These are phyloP conservation scores for Sandelia bainsii DNA, from an alignment of 2,797 vertebrate genomes.

Conservation along the genomic window DNA sequence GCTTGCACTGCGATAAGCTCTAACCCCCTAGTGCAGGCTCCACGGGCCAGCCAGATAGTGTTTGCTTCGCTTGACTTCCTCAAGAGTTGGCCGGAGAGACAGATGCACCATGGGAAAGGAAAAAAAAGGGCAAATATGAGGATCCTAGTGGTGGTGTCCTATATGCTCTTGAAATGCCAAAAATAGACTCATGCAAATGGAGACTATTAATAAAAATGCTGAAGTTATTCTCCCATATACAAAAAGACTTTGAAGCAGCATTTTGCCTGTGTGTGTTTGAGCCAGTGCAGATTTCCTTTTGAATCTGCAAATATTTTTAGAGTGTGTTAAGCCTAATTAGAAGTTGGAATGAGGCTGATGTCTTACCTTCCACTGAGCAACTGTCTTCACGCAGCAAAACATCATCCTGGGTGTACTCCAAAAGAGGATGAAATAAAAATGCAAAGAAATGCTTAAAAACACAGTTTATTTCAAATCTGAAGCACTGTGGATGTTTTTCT, in stretches of 20 bases:
- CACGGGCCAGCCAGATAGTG: conserved; percentile 65
- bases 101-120: conserved; percentile 65
- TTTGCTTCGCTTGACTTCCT: conserved; percentile 75
- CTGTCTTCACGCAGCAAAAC: conserved; percentile 5
- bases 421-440: conserved; percentile 21
- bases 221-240: conserved; percentile 21
- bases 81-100: conserved; percentile 60
- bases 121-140: conserved; percentile 35
- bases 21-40: conserved; percentile 48
- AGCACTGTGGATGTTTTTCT: background rate
- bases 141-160: conserved; percentile 39
- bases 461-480: background rate
- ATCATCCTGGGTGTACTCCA: background rate
- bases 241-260: conserved; percentile 14
- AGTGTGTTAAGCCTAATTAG: conserved; percentile 35
- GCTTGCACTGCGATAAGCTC: conserved; percentile 60
- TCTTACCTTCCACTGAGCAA: conserved; percentile 13
- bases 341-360: conserved; percentile 16
- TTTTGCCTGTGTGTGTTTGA: conserved; percentile 4
- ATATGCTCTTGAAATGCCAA: conserved; percentile 21
- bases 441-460: conserved; percentile 13
- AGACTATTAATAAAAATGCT: conserved; percentile 21
- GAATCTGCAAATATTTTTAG: conserved; percentile 42
- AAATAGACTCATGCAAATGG: conserved; percentile 47
- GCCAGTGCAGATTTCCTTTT: conserved; percentile 21